These are phyloP conservation scores for Mormyrops boulengeri DNA, from an alignment of 2,797 vertebrate species.

Conservation along the genomic window DNA sequence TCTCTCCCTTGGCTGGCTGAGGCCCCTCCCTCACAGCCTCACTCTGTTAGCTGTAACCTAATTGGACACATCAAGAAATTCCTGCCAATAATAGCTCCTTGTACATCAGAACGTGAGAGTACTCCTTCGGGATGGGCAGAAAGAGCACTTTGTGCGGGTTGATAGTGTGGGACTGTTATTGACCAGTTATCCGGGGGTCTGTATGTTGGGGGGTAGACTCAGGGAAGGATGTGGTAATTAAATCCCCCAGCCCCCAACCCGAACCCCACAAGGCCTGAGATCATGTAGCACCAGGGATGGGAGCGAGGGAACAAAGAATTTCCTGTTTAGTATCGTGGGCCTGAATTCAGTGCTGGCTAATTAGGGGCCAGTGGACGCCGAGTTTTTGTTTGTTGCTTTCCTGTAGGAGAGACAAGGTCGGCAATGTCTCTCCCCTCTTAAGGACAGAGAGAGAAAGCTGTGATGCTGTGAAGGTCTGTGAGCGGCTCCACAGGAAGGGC, in stretches of 20 bases:
- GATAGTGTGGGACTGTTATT: slow-evolving; percentile 5
- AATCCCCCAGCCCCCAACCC: slow-evolving; percentile 6
- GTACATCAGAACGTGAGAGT: slow-evolving; percentile 49
- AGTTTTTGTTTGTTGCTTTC: slow-evolving; percentile 64
- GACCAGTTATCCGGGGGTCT: not conserved
- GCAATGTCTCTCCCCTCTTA: slow-evolving; percentile 51
- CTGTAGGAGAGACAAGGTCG: slow-evolving; percentile 61
- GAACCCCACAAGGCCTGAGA: slow-evolving; percentile 32
- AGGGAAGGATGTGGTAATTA: not conserved
- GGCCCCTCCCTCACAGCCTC: not conserved
- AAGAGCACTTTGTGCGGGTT: slow-evolving; percentile 35
- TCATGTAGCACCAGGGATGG: slow-evolving; percentile 33
- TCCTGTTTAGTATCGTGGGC: slow-evolving; percentile 43
- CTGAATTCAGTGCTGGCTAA: slow-evolving; percentile 51
- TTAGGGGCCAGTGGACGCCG: slow-evolving; percentile 58
- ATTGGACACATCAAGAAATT: slow-evolving; percentile 51
- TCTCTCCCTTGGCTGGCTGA: not conserved
- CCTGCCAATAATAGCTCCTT: slow-evolving; percentile 61
- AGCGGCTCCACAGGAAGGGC: not conserved
- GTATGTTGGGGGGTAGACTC: not conserved
- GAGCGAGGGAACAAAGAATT: slow-evolving; percentile 33
- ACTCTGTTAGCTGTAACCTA: not conserved
- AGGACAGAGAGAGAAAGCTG: slow-evolving; percentile 31
- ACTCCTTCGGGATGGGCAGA: not conserved
- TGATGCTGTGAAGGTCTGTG: not conserved